phyloP scores from a whole-genome alignment of 2,888 invertebrate species.

The Tribolium freemani region DNA sequence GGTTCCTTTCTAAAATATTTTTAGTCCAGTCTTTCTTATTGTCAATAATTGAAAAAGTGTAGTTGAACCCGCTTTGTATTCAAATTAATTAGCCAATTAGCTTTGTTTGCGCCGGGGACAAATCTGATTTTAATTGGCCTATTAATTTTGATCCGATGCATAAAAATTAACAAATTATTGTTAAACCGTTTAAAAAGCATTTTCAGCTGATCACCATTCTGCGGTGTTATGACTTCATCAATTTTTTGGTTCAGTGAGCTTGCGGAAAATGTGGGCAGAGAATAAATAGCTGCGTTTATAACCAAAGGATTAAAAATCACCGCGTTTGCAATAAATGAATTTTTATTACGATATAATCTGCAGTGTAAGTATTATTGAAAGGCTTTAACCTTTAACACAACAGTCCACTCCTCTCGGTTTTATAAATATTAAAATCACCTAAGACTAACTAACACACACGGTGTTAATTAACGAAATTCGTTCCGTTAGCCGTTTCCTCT shows the following conservation, averaged over 20 bases:
- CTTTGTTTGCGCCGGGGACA: not conserved
- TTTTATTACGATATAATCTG: too few species aligned
- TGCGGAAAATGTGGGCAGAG: not conserved
- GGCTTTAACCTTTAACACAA: too few species aligned
- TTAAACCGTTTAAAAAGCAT: not conserved
- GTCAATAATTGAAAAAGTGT: too few species aligned
- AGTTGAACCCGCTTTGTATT: too few species aligned
- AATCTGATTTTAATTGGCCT: not conserved
- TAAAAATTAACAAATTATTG: not conserved
- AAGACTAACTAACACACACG: not conserved
- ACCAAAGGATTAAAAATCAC: not conserved
- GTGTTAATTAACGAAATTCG: not conserved
- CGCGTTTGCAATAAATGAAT: not conserved
- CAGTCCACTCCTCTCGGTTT: too few species aligned
- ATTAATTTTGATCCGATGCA: not conserved
- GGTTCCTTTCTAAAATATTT: too few species aligned
- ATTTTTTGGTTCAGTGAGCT: not conserved
- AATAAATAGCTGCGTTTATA: not conserved
- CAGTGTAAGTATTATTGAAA: too few species aligned
- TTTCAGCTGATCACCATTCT: not conserved
- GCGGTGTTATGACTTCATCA: not conserved
- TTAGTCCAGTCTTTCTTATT: too few species aligned
- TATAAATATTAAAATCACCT: too few species aligned
- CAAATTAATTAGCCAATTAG: too few species aligned
- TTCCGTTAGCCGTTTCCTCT: not conserved